These are phyloP conservation scores for Gasterosteus nipponicus DNA, from an alignment of 2,113 vertebrate genomes.

Conservation along the genomic window DNA sequence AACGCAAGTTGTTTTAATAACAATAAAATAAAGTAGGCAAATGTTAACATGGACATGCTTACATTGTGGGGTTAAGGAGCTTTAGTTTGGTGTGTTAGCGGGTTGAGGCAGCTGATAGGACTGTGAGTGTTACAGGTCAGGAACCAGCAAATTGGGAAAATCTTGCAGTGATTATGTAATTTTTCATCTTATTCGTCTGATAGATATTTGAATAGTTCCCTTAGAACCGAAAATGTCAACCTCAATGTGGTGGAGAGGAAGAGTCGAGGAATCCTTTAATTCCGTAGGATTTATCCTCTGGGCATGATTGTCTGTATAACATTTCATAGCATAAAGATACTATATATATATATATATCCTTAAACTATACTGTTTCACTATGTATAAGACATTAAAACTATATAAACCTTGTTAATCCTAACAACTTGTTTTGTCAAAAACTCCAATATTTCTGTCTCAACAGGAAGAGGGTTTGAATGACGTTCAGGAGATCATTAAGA, in stretches of 20 bases:
- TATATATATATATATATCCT: background rate
- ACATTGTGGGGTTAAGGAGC: background rate
- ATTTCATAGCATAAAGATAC: background rate
- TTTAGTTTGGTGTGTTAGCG: background rate
- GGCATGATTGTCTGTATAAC: background rate
- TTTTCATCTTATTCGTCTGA: background rate
- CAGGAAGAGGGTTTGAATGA: conserved; percentile 97
- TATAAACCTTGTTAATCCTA: background rate
- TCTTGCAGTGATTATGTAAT: background rate
- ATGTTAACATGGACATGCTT: background rate
- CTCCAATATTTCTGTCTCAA: conserved; percentile 1
- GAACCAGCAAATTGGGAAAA: background rate
- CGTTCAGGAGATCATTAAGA: conserved; percentile 97
- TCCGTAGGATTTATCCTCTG: background rate
- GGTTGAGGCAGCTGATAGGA: background rate
- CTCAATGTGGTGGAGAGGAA: background rate
- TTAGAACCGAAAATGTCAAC: background rate
- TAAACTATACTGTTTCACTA: background rate
- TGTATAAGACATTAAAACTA: background rate
- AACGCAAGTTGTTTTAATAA: background rate
- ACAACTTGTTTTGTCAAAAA: conserved; percentile 2
- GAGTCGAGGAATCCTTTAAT: background rate
- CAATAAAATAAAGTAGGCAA: background rate
- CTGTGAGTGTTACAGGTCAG: background rate
- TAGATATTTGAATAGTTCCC: too few species aligned